These are phyloP conservation scores for Arion vulgaris DNA, from an alignment of 1,140 invertebrate species.

Conservation along the genomic window DNA sequence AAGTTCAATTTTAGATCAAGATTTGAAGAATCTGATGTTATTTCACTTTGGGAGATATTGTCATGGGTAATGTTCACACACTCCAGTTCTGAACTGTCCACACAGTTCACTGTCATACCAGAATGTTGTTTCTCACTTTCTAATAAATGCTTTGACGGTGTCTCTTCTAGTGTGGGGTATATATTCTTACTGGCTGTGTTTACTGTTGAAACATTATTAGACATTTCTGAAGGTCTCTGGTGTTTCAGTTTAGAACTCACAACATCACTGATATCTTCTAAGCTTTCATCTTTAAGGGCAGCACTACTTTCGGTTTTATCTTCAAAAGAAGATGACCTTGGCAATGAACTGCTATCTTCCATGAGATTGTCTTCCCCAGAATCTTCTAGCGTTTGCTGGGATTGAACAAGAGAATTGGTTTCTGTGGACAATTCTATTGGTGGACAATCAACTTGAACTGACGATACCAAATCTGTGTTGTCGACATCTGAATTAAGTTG, in stretches of 20 bases:
- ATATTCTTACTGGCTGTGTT: not conserved
- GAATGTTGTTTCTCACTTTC: not conserved
- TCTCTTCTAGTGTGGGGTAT: not conserved
- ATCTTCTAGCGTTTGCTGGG: not conserved
- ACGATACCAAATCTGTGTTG: not conserved
- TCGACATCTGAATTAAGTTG: not conserved
- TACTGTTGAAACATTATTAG: not conserved
- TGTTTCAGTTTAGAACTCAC: not conserved
- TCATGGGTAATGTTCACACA: no score
- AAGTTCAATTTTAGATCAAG: not conserved
- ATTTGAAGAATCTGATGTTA: not conserved
- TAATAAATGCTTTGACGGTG: not conserved
- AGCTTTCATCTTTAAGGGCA: not conserved
- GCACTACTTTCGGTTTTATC: not conserved
- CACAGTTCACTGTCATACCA: not conserved
- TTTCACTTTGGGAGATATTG: no score
- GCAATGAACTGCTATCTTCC: not conserved
- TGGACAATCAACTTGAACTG: not conserved
- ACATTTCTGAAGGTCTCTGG: not conserved
- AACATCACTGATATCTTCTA: not conserved
- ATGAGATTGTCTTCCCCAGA: not conserved
- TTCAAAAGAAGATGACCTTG: not conserved
- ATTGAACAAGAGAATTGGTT: not conserved
- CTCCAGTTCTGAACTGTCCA: not conserved
- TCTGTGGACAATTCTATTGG: not conserved